Base-by-base conservation (phyloP, 2,113 vertebrate species). In the Donacobius atricapilla region DNA sequence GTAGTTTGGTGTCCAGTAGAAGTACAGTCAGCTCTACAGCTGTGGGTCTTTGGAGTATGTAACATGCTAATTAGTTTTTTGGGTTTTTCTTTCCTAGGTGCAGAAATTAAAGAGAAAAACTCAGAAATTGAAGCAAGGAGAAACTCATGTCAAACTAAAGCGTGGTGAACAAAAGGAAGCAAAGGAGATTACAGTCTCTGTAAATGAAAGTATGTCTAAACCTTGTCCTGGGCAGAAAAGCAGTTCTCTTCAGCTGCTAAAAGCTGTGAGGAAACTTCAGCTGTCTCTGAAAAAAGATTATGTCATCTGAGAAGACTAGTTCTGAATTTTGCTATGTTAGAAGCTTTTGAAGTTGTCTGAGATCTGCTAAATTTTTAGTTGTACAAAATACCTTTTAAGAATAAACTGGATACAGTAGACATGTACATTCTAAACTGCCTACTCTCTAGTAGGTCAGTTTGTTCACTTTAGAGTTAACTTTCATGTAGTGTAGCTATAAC, bases 251-350 rank as follows among this genome's bases (percentile, higher is more conserved):
- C 97, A 97, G 87, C 97, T 98, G 42, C 98, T 99, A 82, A 87
- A 97, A 93, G 97, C 97, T 94, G 97, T 98, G 20, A 98, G 97
- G 95, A 98, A 98, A 95, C 97, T 99, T 82, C 98, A 98, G 72
- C 97, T 96, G 72, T 94, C 97, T 73, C 97, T 99, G 69, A 98
- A 98, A 91, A 98, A 97, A 89, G 96, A 98, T 54, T 98, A 98
- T 94, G 89, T 99, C 50, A 89, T 91, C 58, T 99, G 98, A 99
- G 98, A 99, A 95, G 93, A 98, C n/a, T 98, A 98, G 61, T 56
- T 93, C 30, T 70, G n/a, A 70, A 81, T 11, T 63, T 83, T 89
- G 28, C 61, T 65, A 8, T 45, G 9, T 79, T 79, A n/a, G 22
- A 77, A 61, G 24, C 47, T 83, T 85, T 42, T 83, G 35, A 90